These are phyloP conservation scores for Megalops cyprinoides DNA, from an alignment of 2,797 vertebrate species.

Conservation along the genomic window DNA sequence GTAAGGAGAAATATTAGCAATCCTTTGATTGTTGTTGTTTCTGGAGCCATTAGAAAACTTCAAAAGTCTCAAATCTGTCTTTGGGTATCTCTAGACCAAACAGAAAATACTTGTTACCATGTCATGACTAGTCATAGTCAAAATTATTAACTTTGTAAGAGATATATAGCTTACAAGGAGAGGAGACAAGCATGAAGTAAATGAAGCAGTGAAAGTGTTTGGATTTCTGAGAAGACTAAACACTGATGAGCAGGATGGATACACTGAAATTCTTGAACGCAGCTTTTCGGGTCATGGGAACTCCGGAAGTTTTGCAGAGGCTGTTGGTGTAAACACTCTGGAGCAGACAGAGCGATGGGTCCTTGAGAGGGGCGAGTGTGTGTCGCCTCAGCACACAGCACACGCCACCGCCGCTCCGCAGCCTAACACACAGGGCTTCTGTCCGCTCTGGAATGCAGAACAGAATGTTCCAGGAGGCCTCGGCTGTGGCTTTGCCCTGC, in stretches of 20 bases:
- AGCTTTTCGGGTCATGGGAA: conserved; percentile 1
- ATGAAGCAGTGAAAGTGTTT: conserved; percentile 8
- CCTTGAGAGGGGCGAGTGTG: background rate
- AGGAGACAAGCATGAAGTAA: background rate
- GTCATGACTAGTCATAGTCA: background rate
- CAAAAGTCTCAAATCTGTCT: background rate
- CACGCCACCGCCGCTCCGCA: background rate
- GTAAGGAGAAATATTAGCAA: background rate
- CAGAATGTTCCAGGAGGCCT: conserved; percentile 12
- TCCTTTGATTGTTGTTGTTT: conserved; percentile 9
- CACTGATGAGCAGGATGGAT: background rate
- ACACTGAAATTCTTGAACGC: background rate
- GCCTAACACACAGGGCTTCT: background rate
- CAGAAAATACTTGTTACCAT: conserved; percentile 8
- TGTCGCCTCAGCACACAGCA: background rate
- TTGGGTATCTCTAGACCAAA: conserved; percentile 21
- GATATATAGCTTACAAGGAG: background rate
- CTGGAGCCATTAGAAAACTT: background rate
- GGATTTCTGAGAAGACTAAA: conserved; percentile 9
- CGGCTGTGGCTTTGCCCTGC: background rate
- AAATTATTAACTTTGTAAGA: background rate
- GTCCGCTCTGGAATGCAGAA: background rate
- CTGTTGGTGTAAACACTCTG: background rate
- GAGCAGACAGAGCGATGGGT: background rate
- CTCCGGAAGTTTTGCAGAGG: background rate